Base-by-base conservation (phyloP, 2,113 vertebrate genomes). In the Patagioenas fasciata region DNA sequence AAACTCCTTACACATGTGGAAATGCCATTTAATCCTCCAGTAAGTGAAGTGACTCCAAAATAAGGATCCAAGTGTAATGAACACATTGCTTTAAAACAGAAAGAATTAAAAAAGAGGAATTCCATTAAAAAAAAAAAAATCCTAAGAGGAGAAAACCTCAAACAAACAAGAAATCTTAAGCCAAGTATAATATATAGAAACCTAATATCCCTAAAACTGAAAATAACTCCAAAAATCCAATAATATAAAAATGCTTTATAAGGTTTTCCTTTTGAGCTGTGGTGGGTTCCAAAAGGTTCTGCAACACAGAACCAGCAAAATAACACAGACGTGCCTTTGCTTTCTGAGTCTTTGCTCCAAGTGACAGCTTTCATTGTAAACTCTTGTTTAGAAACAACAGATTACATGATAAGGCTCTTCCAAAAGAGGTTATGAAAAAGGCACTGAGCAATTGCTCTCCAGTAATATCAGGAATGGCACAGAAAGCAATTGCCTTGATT, bases 221-320 rank as follows among this genome's bases (percentile, higher is more conserved):
- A 97, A 97, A 97, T 91, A 96, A 93, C 88, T 93, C 81, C 47
- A 91, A 96, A 96, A 96, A 97, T 95, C 92, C 93, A 96, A 96
- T 96, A 94, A 95, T 61, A 80, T 47, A 89, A 94, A 96, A 97
- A 91, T 91, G 60, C 89, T 95, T 96, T 83, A 92, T 89, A 92
- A 83, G 86, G 54, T 75, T 97, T 97, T 85, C 44, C 61, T 89
- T 96, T 74, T 5, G 58, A 82, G 58, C 34, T 85, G 80, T 85
- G 57, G 73, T 87, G 64, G 36, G 36, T 88, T 97, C 83, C 91
- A 95, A 91, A 89, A 91, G 85, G 89, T 90, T 93, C 91, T 89
- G 53, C 71, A 73, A 80, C 79, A 88, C 75, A 93, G 73, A 92
- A 84, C 85, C 81, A 79, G 79, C 3, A 6, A 89, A 94, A 72